Base-by-base conservation (phyloP, 2,888 invertebrate species). In the Hypsopygia costalis region DNA sequence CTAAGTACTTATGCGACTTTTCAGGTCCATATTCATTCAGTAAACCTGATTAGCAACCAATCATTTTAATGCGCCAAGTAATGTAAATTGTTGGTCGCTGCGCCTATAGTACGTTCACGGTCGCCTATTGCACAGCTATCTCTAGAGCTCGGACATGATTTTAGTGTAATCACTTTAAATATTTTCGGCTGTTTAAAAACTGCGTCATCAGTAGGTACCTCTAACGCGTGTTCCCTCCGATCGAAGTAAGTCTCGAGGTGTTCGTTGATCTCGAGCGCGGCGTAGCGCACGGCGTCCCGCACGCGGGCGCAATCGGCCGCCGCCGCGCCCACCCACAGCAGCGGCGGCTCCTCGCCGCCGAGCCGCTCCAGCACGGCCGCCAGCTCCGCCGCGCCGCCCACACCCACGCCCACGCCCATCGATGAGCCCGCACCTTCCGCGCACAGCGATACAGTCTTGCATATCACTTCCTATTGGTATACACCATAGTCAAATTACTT, bases 161-260 rank as follows among this genome's bases (percentile, higher is more conserved):
- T n/a, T n/a, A n/a, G n/a, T n/a, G n/a, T n/a, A n/a, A n/a, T n/a
- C n/a, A n/a, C n/a, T n/a, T n/a, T n/a, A n/a, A n/a, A n/a, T n/a
- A n/a, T n/a, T n/a, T n/a, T n/a, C n/a, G n/a, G n/a, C n/a, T n/a
- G n/a, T n/a, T n/a, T n/a, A n/a, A n/a, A n/a, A n/a, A n/a, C n/a
- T n/a, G n/a, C n/a, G n/a, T n/a, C n/a, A n/a, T n/a, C n/a, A n/a
- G n/a, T n/a, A n/a, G n/a, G 64, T 71, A 95, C 95, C 92, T 95
- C 95, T 0, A 93, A 86, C 0, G 96, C 95, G 64, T 97, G 96
- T 69, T 98, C 97, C 58, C 95, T 94, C 44, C 96, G 92, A 75
- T 98, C 97, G 56, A 97, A 93, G 74, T 97, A 98, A 0, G 98
- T 98, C 76, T 98, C 98, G 52, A 98, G 91, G 76, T 98, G 98